These are phyloP conservation scores for Hyperoodon ampullatus DNA, from an alignment of 2,113 vertebrate species.

Conservation along the genomic window DNA sequence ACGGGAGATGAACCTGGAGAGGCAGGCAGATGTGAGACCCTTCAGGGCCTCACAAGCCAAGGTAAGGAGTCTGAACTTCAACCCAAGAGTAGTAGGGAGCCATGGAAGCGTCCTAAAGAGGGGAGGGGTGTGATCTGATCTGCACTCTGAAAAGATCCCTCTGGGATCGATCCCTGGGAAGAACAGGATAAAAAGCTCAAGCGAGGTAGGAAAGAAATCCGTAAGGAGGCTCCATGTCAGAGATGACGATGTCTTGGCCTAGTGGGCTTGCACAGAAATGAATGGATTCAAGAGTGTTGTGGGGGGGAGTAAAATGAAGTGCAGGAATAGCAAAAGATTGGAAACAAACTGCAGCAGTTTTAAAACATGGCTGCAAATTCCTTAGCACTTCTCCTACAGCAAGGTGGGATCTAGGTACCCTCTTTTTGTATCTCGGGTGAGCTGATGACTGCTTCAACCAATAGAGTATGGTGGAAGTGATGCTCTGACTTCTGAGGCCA, in stretches of 20 bases:
- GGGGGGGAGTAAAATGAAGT: neutral
- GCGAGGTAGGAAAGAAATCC: neutral
- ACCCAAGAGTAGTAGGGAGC: neutral
- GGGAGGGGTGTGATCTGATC: neutral
- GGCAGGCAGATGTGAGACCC: neutral
- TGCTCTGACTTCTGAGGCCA: neutral
- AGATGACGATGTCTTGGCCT: neutral
- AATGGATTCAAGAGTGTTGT: neutral
- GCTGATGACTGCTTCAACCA: neutral
- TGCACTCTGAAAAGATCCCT: neutral
- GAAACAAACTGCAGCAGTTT: neutral
- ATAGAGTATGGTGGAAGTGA: neutral
- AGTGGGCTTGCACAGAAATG: neutral
- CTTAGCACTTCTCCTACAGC: neutral
- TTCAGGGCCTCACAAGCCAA: neutral
- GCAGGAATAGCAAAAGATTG: neutral
- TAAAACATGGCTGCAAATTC: neutral
- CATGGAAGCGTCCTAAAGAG: neutral
- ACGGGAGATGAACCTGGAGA: neutral
- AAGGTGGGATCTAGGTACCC: neutral
- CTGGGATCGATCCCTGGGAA: neutral
- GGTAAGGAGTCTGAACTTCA: neutral
- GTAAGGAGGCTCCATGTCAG: neutral
- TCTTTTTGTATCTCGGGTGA: neutral
- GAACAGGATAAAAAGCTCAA: neutral